These are phyloP conservation scores for Halesus radiatus DNA, from an alignment of 1,140 invertebrate species.

Conservation along the genomic window DNA sequence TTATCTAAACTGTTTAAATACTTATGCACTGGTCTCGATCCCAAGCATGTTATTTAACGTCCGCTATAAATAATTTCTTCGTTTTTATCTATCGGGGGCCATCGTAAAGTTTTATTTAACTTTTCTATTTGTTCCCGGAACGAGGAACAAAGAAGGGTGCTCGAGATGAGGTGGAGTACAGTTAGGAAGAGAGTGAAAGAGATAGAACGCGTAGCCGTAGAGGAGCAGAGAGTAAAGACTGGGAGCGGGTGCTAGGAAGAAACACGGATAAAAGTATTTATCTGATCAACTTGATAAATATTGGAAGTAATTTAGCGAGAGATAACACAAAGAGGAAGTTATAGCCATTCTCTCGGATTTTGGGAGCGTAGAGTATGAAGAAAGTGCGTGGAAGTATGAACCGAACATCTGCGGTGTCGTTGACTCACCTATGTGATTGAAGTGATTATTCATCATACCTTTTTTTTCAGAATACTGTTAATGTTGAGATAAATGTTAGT, in stretches of 20 bases:
- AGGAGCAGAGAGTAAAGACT: neutral
- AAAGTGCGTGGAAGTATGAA: no score
- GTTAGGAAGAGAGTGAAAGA: neutral
- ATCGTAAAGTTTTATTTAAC: slow-evolving; percentile 13
- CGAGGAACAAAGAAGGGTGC: neutral
- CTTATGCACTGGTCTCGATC: no score
- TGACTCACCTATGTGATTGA: no score
- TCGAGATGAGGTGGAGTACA: no score
- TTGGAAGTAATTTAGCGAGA: slow-evolving; percentile 36
- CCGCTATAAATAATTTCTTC: slow-evolving; percentile 11
- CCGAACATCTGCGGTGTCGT: no score
- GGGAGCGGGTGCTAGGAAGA: slow-evolving; percentile 10
- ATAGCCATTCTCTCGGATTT: no score
- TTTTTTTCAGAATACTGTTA: no score
- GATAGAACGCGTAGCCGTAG: neutral
- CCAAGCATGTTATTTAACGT: neutral
- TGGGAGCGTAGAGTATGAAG: no score
- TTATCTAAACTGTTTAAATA: no score
- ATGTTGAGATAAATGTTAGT: no score
- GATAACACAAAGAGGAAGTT: slow-evolving; percentile 9
- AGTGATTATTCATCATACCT: no score
- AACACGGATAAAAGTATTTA: slow-evolving; percentile 39
- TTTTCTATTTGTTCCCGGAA: slow-evolving; percentile 13
- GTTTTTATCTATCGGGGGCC: neutral
- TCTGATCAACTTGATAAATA: slow-evolving; percentile 39